phyloP scores from a whole-genome alignment of 30 jellyfish, hydroid and myxozoan species.

The Cassiopea xamachana region DNA sequence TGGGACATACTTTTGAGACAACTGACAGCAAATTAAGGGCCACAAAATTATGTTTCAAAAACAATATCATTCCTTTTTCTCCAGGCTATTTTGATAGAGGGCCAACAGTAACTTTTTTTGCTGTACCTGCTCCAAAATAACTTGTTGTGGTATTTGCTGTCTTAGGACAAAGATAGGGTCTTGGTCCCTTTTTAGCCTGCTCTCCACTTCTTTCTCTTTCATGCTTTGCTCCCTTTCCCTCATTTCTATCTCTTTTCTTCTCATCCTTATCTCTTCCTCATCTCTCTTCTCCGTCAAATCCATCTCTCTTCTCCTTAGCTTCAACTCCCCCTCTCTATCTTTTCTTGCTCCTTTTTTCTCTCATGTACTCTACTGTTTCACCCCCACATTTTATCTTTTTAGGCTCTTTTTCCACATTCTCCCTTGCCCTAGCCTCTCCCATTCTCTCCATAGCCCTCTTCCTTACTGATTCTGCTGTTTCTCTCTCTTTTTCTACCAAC shows the following conservation, averaged over 20 bases:
- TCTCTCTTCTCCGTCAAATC: not conserved
- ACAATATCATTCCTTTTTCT: too few species aligned
- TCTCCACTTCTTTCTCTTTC: not conserved
- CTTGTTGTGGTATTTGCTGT: too few species aligned
- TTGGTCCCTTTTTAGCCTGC: not conserved
- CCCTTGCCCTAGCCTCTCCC: slow-evolving; percentile 7
- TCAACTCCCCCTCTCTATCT: not conserved
- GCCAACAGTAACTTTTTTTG: too few species aligned
- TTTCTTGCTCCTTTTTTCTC: slow-evolving; percentile 12
- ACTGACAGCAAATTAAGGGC: too few species aligned
- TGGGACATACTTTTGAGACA: too few species aligned
- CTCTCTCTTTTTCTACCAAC: not conserved
- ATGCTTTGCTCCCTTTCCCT: not conserved
- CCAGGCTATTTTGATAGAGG: too few species aligned
- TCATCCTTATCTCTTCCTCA: not conserved
- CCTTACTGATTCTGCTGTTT: not conserved
- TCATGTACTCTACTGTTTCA: not conserved
- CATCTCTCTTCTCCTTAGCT: not conserved
- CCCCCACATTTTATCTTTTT: slow-evolving; percentile 2
- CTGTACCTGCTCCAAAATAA: too few species aligned
- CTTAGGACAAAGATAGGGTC: too few species aligned
- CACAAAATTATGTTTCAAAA: too few species aligned
- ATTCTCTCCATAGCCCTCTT: not conserved
- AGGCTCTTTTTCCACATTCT: slow-evolving; percentile 7
- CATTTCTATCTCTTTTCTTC: not conserved